Base-by-base conservation (phyloP, 64 coral and sea anemone genomes). In the Stylophora pistillata region DNA sequence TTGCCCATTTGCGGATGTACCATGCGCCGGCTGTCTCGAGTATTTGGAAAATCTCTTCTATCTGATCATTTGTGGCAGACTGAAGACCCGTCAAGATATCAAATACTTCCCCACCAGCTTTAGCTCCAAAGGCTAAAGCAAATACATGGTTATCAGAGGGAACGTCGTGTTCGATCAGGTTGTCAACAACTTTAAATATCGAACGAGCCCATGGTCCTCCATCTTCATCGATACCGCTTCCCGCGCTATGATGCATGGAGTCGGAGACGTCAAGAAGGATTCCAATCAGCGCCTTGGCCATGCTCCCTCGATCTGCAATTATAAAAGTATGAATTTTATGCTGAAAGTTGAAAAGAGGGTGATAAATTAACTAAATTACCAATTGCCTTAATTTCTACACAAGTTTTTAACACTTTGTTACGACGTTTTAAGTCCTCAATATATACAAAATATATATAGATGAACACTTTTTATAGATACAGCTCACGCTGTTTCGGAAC, bases 121-220 rank as follows among this genome's bases (percentile, higher is more conserved):
- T 58, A 71, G 78, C 88, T 2, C 88, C 88, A 72, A 90, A 31
- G 53, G 62, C 88, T 2, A 90, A 27, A 12, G 88, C 88, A 82
- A 90, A 90, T 9, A 83, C 78, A 23, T 77, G 73, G 73, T 77
- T 88, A 63, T 32, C 30, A 18, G 72, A 62, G 9, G 77, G 74
- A 60, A 82, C 73, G 75, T 89, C 87, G 65, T 89, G 58, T 61
- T 79, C 68, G 75, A 89, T 89, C 26, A 89, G 60, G 30, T 74
- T 30, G 14, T 89, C 74, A 53, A 89, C 65, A 53, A 89, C 87
- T 78, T 71, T 20, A 47, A 89, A 89, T 37, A 89, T 78, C 30
- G 87, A 89, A 28, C 41, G 76, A 79, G 76, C 87, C 87, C 87
- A 89, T 5, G 57, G 30, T 25, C 87, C 72, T 26, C 32, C 75